Evolutionary conservation across 2,113 vertebrate genomes (phyloP).

Genomic region (Chauna torquata): DNA sequence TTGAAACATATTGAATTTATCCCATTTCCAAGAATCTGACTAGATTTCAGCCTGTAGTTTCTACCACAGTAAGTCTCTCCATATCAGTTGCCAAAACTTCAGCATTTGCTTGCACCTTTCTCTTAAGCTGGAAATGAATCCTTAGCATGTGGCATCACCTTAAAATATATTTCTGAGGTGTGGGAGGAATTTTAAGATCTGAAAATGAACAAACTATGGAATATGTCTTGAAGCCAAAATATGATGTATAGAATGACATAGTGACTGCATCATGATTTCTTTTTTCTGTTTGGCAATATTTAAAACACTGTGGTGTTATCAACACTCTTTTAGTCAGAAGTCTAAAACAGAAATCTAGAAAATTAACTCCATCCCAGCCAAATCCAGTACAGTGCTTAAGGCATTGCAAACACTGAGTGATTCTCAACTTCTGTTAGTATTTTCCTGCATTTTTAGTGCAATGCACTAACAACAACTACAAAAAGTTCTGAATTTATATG

Average conservation of each 20-base stretch:
- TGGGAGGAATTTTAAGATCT: constrained; percentile 56
- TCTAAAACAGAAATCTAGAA: neutral
- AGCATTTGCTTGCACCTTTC: constrained; percentile 50
- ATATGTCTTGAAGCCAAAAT: constrained; percentile 32
- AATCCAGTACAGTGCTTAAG: neutral
- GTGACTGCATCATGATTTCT: neutral
- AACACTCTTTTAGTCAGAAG: neutral
- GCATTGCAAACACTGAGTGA: neutral
- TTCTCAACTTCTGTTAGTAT: neutral
- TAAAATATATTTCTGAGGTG: constrained; percentile 45
- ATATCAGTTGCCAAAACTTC: constrained; percentile 25
- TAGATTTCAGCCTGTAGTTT: constrained; percentile 11
- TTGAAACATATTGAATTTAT: constrained; percentile 13
- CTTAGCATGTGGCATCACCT: neutral
- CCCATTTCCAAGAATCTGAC: constrained; percentile 17
- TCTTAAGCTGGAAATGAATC: constrained; percentile 14
- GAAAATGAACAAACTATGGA: constrained; percentile 21
- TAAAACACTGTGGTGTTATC: neutral
- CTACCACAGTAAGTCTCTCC: neutral
- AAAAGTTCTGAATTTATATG: accelerated
- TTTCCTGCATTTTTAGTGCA: neutral
- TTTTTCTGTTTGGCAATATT: neutral
- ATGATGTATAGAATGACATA: constrained; percentile 28
- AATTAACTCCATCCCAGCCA: neutral
- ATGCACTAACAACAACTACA: neutral